These are phyloP conservation scores for Nemotelus nigrinus DNA, from an alignment of 2,888 invertebrate genomes.

Conservation along the genomic window DNA sequence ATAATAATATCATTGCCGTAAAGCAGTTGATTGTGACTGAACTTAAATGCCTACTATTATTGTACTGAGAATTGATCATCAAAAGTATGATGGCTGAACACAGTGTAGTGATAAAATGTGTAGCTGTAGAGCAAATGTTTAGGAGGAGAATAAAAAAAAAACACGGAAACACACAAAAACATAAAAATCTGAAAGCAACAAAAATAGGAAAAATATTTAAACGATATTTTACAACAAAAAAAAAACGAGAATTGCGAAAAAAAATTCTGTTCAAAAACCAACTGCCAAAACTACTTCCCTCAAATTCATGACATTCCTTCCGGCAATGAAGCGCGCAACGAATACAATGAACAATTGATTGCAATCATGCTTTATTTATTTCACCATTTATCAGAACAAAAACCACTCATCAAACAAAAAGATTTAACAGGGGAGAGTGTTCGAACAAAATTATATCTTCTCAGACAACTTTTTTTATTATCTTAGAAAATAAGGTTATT, in stretches of 20 bases:
- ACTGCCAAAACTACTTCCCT: too few species aligned
- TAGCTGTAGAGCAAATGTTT: not conserved
- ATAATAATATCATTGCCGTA: constrained; percentile 43
- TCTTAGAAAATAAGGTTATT: too few species aligned
- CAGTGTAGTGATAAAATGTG: constrained; percentile 27
- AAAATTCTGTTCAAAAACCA: constrained; percentile 28
- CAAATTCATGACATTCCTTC: too few species aligned
- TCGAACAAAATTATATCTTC: too few species aligned
- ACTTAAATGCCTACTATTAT: constrained; percentile 48
- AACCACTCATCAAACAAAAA: too few species aligned
- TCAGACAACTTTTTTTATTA: too few species aligned
- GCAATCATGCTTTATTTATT: too few species aligned
- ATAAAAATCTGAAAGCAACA: not conserved
- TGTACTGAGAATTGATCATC: constrained; percentile 35
- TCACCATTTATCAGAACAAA: too few species aligned
- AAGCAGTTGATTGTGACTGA: constrained; percentile 49
- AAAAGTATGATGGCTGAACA: not conserved
- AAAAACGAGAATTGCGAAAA: not conserved
- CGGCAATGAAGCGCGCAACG: too few species aligned
- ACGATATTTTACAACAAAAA: not conserved
- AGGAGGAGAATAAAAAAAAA: not conserved
- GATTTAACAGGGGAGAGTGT: too few species aligned
- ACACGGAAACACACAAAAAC: not conserved
- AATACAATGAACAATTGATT: too few species aligned
- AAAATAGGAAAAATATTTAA: too few species aligned